A percentile compares a stretch with the other conserved stretches of the same genome.
Evolutionary conservation across 2,888 invertebrate species (phyloP).

Genomic region (Thera britannica): DNA sequence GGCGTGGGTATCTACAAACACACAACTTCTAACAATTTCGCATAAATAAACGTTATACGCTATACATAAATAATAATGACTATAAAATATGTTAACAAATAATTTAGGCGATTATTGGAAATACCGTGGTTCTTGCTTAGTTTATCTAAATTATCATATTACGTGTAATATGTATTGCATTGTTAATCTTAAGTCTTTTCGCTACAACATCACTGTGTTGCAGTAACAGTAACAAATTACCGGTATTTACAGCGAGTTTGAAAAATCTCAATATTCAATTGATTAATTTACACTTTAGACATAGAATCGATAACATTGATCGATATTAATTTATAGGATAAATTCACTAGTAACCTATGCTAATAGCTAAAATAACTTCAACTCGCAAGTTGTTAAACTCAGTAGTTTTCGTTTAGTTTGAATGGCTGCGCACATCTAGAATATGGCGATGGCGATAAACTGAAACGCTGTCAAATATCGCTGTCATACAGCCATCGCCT

Average conservation of each 20-base stretch:
- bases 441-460: too few species aligned
- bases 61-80: constrained; percentile 53
- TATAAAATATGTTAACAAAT: constrained; percentile 41
- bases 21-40: constrained; percentile 31
- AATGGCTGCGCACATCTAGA: too few species aligned
- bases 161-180: constrained; percentile 28
- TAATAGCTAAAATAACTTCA: constrained; percentile 55
- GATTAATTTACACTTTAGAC: constrained; percentile 35
- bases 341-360: constrained; percentile 61
- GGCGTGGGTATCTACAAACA: constrained; percentile 9
- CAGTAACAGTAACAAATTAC: constrained; percentile 18
- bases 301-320: constrained; percentile 37
- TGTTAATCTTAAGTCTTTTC: constrained; percentile 31
- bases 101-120: constrained; percentile 45
- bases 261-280: constrained; percentile 36
- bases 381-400: not conserved
- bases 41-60: constrained; percentile 60
- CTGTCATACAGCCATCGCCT: too few species aligned
- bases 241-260: constrained; percentile 27
- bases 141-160: constrained; percentile 22
- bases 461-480: too few species aligned
- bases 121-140: constrained; percentile 37
- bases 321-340: constrained; percentile 46
- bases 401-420: constrained; percentile 3
- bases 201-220: constrained; percentile 18